phyloP scores from a whole-genome alignment of 2,113 vertebrate genomes.

The Labeo rohita region DNA sequence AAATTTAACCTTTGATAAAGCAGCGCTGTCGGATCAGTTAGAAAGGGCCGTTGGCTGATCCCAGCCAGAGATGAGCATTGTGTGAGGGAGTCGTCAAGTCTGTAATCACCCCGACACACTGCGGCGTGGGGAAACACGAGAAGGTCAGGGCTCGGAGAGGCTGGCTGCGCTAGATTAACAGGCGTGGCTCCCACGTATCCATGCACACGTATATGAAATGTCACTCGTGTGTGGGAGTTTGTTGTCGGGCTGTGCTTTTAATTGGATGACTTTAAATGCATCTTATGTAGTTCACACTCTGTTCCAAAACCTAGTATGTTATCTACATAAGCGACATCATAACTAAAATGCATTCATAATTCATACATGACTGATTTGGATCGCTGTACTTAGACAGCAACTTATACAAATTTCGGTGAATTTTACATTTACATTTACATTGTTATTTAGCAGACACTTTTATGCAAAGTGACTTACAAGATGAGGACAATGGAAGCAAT shows the following conservation, averaged over 20 bases:
- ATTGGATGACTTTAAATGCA: not conserved
- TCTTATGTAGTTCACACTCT: not conserved
- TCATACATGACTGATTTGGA: not conserved
- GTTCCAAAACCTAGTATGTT: not conserved
- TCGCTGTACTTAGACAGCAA: not conserved
- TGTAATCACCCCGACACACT: constrained; percentile 58
- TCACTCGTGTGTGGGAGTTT: constrained; percentile 20
- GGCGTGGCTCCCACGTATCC: constrained; percentile 44
- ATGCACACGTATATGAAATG: constrained; percentile 43
- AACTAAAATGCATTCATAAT: not conserved
- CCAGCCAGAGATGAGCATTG: constrained; percentile 59
- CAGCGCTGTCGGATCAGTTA: constrained; percentile 44
- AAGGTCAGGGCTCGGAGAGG: constrained; percentile 63
- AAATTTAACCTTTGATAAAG: constrained; percentile 60
- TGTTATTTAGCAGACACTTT: too few species aligned
- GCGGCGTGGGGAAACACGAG: constrained; percentile 65
- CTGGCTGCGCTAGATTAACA: constrained; percentile 54
- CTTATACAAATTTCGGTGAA: too few species aligned
- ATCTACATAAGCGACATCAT: not conserved
- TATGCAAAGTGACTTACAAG: too few species aligned
- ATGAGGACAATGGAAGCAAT: too few species aligned
- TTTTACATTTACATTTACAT: too few species aligned
- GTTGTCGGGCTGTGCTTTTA: not conserved
- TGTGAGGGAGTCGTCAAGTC: constrained; percentile 57
- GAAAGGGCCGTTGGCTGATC: constrained; percentile 55